A percentile compares a stretch with the other conserved stretches of the same genome.
Conservation (phyloP, 2,888 invertebrate species). For the Lycaena phlaeas region DNA sequence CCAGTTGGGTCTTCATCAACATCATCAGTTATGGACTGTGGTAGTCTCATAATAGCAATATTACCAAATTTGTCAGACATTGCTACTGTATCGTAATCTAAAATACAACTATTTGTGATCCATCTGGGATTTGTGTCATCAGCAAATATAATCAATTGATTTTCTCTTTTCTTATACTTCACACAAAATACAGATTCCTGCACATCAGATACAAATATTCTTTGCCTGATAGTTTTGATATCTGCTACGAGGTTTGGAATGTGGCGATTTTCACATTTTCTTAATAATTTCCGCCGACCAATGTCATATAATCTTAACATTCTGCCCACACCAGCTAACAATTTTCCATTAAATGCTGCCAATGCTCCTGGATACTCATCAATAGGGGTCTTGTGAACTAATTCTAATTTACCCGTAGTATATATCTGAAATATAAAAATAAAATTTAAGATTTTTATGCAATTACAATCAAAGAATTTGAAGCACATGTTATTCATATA, state of each 20-base stretch:
- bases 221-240: constrained; percentile 93
- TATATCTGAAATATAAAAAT: constrained; percentile 61
- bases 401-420: constrained; percentile 88
- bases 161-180: constrained; percentile 94
- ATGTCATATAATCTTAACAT: constrained; percentile 95
- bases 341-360: constrained; percentile 91
- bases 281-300: constrained; percentile 90
- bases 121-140: constrained; percentile 97
- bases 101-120: constrained; percentile 91
- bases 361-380: constrained; percentile 94
- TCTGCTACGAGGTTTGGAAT: constrained; percentile 96
- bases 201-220: constrained; percentile 95
- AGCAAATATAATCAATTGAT: constrained; percentile 97
- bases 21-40: constrained; percentile 94
- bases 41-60: constrained; percentile 90
- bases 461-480: not conserved
- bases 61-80: constrained; percentile 99
- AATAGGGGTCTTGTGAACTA: constrained; percentile 93
- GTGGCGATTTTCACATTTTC: constrained; percentile 98
- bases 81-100: constrained; percentile 97
- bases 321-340: constrained; percentile 93
- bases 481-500: not conserved
- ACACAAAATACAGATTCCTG: constrained; percentile 98
- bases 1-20: constrained; percentile 99
- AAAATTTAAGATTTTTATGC: not conserved